Conservation (phyloP, 2,113 vertebrate species). For the Actenoides lindsayi region DNA sequence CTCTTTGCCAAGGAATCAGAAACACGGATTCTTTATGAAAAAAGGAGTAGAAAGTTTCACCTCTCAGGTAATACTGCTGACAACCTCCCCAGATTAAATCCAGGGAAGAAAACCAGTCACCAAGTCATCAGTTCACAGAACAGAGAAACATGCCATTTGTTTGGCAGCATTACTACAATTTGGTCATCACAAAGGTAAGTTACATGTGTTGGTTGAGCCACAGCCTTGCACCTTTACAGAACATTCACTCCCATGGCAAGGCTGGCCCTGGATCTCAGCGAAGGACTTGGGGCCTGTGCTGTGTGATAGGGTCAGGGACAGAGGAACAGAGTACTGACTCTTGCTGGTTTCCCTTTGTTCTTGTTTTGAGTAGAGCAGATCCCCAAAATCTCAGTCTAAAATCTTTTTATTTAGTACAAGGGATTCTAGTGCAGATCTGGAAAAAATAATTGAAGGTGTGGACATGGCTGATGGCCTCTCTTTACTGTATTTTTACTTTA, state of each 20-base stretch:
- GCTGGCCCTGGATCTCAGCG: neutral
- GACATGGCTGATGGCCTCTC: neutral
- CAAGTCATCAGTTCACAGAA: neutral
- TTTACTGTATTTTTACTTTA: neutral
- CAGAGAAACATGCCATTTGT: fast-evolving
- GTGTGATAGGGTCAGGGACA: neutral
- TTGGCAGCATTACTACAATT: neutral
- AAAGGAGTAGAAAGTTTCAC: neutral
- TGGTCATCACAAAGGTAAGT: neutral
- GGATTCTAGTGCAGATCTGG: neutral
- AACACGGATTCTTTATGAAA: neutral
- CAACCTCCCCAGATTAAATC: neutral
- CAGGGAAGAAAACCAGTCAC: neutral
- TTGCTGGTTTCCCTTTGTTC: neutral
- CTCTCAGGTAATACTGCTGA: neutral
- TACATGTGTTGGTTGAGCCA: neutral
- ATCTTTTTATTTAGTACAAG: neutral
- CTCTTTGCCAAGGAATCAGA: neutral
- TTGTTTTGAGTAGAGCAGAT: neutral
- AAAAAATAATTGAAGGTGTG: neutral
- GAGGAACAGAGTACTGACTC: neutral
- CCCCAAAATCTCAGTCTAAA: neutral
- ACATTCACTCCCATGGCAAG: neutral
- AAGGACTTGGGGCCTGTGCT: neutral
- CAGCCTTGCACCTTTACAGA: neutral